Conservation (phyloP, 2,888 invertebrate species). For the Matsumyia berberina region DNA sequence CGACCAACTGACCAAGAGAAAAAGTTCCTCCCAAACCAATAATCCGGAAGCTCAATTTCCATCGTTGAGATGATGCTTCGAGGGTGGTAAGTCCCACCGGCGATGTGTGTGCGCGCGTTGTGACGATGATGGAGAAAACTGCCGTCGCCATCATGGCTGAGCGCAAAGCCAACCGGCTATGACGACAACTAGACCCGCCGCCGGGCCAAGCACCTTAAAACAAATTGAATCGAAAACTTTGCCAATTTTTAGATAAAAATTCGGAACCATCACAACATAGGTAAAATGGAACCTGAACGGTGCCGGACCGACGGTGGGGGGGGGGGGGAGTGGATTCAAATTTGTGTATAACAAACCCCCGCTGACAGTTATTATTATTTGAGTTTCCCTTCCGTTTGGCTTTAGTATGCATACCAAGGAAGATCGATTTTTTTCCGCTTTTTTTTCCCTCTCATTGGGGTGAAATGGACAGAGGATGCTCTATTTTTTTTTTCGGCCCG, state of each 20-base stretch:
- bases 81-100: not conserved
- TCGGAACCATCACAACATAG: constrained; percentile 37
- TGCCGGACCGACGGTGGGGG: not conserved
- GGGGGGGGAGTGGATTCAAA: constrained; percentile 32
- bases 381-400: constrained; percentile 45
- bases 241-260: constrained; percentile 70
- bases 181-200: constrained; percentile 40
- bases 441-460: constrained; percentile 7
- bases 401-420: constrained; percentile 41
- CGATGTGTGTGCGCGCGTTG: constrained; percentile 1
- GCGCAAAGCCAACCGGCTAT: constrained; percentile 64
- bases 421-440: constrained; percentile 37
- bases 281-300: constrained; percentile 55
- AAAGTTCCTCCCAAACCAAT: constrained; percentile 9
- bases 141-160: constrained; percentile 71
- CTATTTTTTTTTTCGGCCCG: constrained; percentile 5
- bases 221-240: constrained; percentile 74
- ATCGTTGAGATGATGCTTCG: not conserved
- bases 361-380: constrained; percentile 74
- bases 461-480: constrained; percentile 36
- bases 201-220: constrained; percentile 50
- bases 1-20: constrained; percentile 1
- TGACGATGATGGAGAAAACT: constrained; percentile 44
- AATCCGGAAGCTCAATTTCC: constrained; percentile 47
- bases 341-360: constrained; percentile 69